Evolutionary conservation across 1,140 invertebrate genomes (phyloP), one percentile per base, ranked within the genome.

Genomic region (Centruroides sculpturatus): DNA sequence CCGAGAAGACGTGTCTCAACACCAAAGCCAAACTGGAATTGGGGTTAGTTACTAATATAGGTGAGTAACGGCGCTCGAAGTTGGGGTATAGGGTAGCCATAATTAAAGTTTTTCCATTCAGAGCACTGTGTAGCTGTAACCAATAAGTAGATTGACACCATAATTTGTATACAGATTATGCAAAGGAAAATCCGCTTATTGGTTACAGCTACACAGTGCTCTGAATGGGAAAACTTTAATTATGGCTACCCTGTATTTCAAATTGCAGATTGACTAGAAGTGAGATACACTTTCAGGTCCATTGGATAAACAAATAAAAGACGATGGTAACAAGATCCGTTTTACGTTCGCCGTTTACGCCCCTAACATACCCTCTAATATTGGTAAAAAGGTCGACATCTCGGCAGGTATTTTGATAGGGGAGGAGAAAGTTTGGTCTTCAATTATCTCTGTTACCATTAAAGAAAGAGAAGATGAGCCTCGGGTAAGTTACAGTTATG

Each of bases 31-130:
- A 13, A 3, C n/a, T 68, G 7, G 59, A 68, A 52, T 59, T 68
- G 46, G 66, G 64, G 52, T 52, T 67, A 5, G 58, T 68, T 50
- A 68, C 67, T 5, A 68, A 68, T 49, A 64, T 63, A 47, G 67
- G 67, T 56, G 59, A 63, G 59, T 58, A 58, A 36, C 23, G 2
- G 23, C 1, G 23, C 2, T 23, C 23, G 23, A 23, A 23, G 23
- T 23, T 23, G 23, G 23, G 23, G 23, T 23, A 23, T 2, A 23
- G 23, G 1, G 23, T 23, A 2, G 2, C 23, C 23, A 23, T 23
- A 2, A 23, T 23, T 23, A 23, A 23, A 23, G 23, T 23, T 23
- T 23, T 2, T 2, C 23, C 23, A 23, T 23, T 23, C 23, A 23
- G 23, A 23, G 23, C 23, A 23, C 23, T 23, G 23, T 23, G 23